phyloP scores from a whole-genome alignment of 1,140 invertebrate genomes.

The Polyergus mexicanus region DNA sequence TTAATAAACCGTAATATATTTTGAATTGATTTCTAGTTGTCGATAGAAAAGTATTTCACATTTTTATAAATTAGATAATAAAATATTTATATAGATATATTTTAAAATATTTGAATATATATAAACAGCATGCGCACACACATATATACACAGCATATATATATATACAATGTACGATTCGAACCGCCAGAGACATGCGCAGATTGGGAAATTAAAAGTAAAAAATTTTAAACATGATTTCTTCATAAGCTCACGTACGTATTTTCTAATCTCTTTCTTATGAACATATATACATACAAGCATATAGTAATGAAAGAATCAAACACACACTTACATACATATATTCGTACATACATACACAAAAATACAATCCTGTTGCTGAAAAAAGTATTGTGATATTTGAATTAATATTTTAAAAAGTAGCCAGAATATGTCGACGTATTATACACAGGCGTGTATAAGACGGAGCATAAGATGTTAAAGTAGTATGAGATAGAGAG shows the following conservation, averaged over 20 bases:
- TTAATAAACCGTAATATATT: neutral
- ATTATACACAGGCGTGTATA: conserved; percentile 53
- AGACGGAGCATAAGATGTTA: conserved; percentile 42
- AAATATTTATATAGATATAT: conserved; percentile 8
- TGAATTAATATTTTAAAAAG: conserved; percentile 46
- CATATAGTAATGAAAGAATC: conserved; percentile 54
- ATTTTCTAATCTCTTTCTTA: conserved; percentile 24
- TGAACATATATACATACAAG: conserved; percentile 52
- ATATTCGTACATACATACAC: conserved; percentile 42
- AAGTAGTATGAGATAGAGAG: conserved; percentile 4
- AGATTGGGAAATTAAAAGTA: conserved; percentile 52
- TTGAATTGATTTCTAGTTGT: neutral
- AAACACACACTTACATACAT: conserved; percentile 18
- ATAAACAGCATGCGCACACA: too few species aligned
- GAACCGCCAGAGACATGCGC: conserved; percentile 18
- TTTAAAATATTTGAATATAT: neutral
- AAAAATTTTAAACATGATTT: conserved; percentile 48
- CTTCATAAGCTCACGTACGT: conserved; percentile 49
- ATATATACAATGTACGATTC: conserved; percentile 1
- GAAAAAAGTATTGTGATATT: conserved; percentile 50
- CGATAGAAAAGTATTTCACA: neutral
- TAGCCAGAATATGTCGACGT: conserved; percentile 47
- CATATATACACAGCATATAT: neutral
- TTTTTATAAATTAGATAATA: conserved; percentile 18
- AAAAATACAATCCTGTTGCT: conserved; percentile 54